These are phyloP conservation scores for Xestia rhomboidea DNA, from an alignment of 2,888 invertebrate genomes.

Conservation along the genomic window DNA sequence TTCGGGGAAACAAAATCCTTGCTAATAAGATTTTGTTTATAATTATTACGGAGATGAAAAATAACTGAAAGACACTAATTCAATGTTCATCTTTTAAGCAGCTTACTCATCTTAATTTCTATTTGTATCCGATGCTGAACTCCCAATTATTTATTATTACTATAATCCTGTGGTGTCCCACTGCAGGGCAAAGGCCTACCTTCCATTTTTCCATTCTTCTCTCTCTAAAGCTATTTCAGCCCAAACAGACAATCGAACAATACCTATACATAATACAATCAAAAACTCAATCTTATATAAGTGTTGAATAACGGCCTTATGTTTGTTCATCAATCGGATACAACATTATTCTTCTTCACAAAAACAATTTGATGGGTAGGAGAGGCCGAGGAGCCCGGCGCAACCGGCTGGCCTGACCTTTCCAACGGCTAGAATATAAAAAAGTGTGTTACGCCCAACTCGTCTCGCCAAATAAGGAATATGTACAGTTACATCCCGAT, in stretches of 20 bases:
- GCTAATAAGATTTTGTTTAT: slow-evolving; percentile 1
- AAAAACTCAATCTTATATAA: slow-evolving; percentile 42
- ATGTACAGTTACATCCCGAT: slow-evolving; percentile 65
- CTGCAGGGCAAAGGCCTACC: not conserved
- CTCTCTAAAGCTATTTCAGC: not conserved
- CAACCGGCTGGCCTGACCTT: slow-evolving; percentile 56
- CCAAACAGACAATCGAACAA: not conserved
- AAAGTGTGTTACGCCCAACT: slow-evolving; percentile 65
- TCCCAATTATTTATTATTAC: not conserved
- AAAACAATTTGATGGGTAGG: slow-evolving; percentile 53
- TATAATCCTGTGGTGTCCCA: not conserved
- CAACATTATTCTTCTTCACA: slow-evolving; percentile 43
- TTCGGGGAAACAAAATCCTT: not conserved
- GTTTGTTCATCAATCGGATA: slow-evolving; percentile 49
- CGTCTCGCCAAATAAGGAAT: slow-evolving; percentile 68
- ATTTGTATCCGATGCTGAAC: not conserved
- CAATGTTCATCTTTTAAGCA: not conserved
- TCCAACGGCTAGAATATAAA: slow-evolving; percentile 61
- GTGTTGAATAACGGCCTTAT: slow-evolving; percentile 46
- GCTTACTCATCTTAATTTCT: not conserved
- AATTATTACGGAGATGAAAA: not conserved
- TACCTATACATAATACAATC: not conserved
- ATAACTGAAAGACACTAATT: not conserved
- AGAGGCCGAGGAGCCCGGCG: slow-evolving; percentile 22
- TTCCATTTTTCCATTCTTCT: not conserved